Evolutionary conservation across 2,888 invertebrate genomes (phyloP).

Genomic region (Lasioglossum marginatum): DNA sequence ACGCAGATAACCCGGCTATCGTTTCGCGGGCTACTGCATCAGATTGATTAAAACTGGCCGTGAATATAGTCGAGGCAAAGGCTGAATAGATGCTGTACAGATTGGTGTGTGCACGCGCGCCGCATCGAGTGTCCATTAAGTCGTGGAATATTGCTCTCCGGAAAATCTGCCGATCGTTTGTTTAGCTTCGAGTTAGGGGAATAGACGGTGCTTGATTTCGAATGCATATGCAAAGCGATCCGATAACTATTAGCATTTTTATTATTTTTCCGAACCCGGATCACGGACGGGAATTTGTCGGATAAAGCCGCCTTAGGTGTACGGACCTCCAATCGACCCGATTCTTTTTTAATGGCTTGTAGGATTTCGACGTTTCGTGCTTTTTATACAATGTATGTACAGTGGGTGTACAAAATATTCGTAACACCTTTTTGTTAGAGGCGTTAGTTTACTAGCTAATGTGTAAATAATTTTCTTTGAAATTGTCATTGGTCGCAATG

Average conservation of each 20-base stretch:
- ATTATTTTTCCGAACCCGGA: slow-evolving; percentile 4
- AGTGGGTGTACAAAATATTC: no score
- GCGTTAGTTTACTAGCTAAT: no score
- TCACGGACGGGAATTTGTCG: background rate
- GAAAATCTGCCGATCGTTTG: slow-evolving; percentile 21
- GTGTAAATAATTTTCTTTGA: no score
- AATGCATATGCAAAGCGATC: slow-evolving; percentile 21
- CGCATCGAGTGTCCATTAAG: slow-evolving; percentile 21
- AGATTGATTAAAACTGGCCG: slow-evolving; percentile 39
- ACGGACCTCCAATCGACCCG: background rate
- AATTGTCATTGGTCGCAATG: no score
- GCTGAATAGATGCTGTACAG: slow-evolving; percentile 6
- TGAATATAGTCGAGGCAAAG: background rate
- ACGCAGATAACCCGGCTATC: background rate
- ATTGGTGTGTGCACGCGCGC: slow-evolving; percentile 9
- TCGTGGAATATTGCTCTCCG: slow-evolving; percentile 29
- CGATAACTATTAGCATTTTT: slow-evolving; percentile 44
- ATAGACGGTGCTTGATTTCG: background rate
- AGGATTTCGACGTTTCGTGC: background rate
- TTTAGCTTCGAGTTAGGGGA: background rate
- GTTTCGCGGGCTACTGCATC: slow-evolving; percentile 26
- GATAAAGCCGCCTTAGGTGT: background rate
- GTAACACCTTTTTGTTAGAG: no score
- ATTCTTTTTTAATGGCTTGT: background rate
- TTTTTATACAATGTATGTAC: no score